Conservation (phyloP, 1,140 invertebrate genomes). For the Zaprionus inermis region DNA sequence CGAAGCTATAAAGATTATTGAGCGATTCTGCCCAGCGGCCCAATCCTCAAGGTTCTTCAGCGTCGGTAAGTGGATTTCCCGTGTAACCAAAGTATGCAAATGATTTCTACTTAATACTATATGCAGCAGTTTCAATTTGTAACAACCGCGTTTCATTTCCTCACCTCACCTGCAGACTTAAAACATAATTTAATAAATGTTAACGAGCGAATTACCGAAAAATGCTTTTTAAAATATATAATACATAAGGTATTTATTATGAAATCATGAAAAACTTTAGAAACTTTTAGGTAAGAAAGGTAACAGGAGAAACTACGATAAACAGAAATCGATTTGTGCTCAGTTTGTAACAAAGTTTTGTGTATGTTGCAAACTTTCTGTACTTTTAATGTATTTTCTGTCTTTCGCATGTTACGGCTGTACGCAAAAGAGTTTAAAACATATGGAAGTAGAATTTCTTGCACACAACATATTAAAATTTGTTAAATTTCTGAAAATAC, state of each 20-base stretch:
- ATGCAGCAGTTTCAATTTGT: background rate
- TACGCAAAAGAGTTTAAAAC: background rate
- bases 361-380: background rate
- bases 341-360: background rate
- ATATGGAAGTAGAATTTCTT: no score
- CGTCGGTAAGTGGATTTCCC: constrained; percentile 17
- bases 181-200: background rate
- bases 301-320: background rate
- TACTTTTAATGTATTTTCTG: constrained; percentile 3
- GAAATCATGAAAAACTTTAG: background rate
- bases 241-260: background rate
- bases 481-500: background rate
- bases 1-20: constrained; percentile 31
- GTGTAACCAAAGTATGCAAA: constrained; percentile 10
- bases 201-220: background rate
- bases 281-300: background rate
- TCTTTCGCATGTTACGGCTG: background rate
- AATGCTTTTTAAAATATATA: background rate
- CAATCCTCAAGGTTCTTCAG: background rate
- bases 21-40: background rate
- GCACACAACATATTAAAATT: background rate
- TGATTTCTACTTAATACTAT: background rate
- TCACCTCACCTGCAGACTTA: background rate
- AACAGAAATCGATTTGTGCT: background rate
- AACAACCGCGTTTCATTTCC: background rate